phyloP scores from a whole-genome alignment of 2,888 invertebrate species.

The Tetanocera ferruginea region DNA sequence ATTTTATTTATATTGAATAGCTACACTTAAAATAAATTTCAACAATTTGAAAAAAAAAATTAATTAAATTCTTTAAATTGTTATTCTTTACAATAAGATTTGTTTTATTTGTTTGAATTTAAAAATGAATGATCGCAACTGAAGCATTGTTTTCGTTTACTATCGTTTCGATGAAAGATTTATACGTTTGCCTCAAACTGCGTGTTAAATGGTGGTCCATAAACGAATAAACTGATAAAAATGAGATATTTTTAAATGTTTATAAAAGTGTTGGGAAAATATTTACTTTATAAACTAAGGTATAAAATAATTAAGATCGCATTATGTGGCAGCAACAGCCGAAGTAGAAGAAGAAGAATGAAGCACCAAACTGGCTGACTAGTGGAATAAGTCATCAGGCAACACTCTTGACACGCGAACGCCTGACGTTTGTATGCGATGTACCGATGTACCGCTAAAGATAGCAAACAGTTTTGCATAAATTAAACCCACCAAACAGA shows the following conservation, averaged over 20 bases:
- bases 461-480: too few relatives aligned
- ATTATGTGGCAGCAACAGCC: not conserved
- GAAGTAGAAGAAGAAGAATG: too few relatives aligned
- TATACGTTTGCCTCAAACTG: slow-evolving; percentile 67
- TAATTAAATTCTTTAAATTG: not conserved
- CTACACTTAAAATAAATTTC: too few relatives aligned
- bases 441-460: too few relatives aligned
- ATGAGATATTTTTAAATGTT: not conserved
- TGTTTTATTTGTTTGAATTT: slow-evolving; percentile 2
- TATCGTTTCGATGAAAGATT: slow-evolving; percentile 60
- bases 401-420: too few relatives aligned
- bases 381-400: too few relatives aligned
- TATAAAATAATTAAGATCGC: not conserved
- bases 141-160: not conserved
- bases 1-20: too few relatives aligned
- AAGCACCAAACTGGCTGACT: too few relatives aligned
- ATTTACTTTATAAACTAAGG: too few relatives aligned
- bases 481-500: not conserved
- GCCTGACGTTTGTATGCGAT: too few relatives aligned
- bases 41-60: not conserved
- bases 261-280: too few relatives aligned
- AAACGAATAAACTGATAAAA: not conserved
- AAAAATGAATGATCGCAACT: slow-evolving; percentile 18
- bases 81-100: too few relatives aligned
- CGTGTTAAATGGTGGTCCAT: slow-evolving; percentile 62